Conservation (phyloP, 1,140 invertebrate genomes). For the Hermetia illucens region DNA sequence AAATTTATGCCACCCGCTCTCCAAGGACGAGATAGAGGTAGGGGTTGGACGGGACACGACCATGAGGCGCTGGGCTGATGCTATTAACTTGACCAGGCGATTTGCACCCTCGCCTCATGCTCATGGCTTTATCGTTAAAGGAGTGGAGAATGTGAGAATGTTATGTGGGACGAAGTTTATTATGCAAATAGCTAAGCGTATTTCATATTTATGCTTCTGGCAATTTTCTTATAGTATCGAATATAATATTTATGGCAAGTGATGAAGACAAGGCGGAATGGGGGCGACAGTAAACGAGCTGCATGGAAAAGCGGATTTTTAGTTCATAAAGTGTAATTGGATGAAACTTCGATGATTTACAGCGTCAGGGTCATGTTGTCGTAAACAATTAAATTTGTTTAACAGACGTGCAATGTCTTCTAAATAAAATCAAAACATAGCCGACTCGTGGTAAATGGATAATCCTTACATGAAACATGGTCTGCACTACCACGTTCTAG, state of each 20-base stretch:
- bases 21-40: neutral
- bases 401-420: too few species aligned
- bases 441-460: too few species aligned
- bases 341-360: conserved; percentile 1
- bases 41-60: neutral
- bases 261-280: too few species aligned
- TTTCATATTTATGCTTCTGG: neutral
- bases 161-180: neutral
- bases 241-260: conserved; percentile 1
- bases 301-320: neutral
- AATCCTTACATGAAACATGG: too few species aligned
- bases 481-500: too few species aligned
- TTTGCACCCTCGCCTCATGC: neutral
- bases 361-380: neutral
- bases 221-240: conserved; percentile 1
- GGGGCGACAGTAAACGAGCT: neutral
- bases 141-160: too few species aligned
- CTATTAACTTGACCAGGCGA: neutral
- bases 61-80: neutral
- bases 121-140: too few species aligned
- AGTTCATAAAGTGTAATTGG: neutral
- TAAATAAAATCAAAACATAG: too few species aligned
- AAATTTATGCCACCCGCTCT: neutral
- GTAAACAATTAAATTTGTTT: neutral
- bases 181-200: neutral